These are phyloP conservation scores for Morinoia aosen DNA, from an alignment of 2,888 invertebrate species.

Conservation along the genomic window DNA sequence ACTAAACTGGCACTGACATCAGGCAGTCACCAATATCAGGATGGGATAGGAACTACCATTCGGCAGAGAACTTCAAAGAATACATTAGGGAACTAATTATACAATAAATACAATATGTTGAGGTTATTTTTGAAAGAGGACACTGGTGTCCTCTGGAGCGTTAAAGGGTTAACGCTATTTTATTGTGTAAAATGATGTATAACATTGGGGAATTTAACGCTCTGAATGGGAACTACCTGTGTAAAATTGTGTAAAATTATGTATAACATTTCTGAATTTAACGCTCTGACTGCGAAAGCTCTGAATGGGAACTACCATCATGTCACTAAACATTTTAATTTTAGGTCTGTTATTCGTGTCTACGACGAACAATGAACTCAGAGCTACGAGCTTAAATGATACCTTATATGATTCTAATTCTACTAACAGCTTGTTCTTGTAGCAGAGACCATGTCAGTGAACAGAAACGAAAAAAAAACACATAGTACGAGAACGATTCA, in stretches of 20 bases:
- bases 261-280: neutral
- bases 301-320: neutral
- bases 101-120: no score
- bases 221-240: neutral
- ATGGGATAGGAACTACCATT: no score
- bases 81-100: no score
- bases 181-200: neutral
- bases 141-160: no score
- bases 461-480: neutral
- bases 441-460: neutral
- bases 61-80: no score
- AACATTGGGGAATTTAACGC: neutral
- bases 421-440: neutral
- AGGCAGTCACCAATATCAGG: no score
- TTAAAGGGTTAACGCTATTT: no score
- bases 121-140: no score
- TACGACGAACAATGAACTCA: neutral
- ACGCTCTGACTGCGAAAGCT: neutral
- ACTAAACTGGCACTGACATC: no score
- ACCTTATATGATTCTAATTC: neutral
- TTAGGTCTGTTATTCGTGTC: neutral
- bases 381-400: neutral
- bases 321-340: neutral
- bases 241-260: neutral
- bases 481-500: neutral